Conservation (phyloP, 2,888 invertebrate species). For the Ecliptopera silaceata region DNA sequence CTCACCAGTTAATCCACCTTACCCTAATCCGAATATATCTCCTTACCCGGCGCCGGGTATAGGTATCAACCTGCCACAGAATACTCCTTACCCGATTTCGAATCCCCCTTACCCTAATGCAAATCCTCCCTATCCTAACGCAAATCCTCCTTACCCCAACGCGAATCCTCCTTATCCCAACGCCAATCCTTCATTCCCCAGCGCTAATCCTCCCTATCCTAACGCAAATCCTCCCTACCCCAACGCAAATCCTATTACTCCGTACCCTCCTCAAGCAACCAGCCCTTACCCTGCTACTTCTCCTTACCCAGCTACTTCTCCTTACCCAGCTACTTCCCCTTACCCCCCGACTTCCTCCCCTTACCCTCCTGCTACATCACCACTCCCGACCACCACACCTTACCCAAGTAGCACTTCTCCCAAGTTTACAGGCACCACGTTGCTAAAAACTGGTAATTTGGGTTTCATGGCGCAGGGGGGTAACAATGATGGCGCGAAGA, state of each 20-base stretch:
- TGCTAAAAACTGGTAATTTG: constrained; percentile 47
- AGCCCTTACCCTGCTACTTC: not conserved
- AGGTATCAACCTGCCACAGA: constrained; percentile 21
- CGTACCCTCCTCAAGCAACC: too few relatives aligned
- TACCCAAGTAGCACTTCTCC: constrained; percentile 9
- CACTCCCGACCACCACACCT: constrained; percentile 11
- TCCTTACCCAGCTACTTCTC: constrained; percentile 30
- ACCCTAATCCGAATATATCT: constrained; percentile 13
- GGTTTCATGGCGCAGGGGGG: constrained; percentile 41
- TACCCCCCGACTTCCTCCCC: not conserved
- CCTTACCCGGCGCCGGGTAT: constrained; percentile 31
- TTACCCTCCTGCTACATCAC: not conserved
- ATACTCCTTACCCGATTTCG: constrained; percentile 40
- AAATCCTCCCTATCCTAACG: constrained; percentile 40
- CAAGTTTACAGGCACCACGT: constrained; percentile 9
- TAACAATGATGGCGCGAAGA: constrained; percentile 23
- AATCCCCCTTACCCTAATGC: constrained; percentile 30
- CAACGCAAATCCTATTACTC: constrained; percentile 1
- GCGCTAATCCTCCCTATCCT: constrained; percentile 1
- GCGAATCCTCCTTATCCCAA: constrained; percentile 40
- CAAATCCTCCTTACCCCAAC: constrained; percentile 32
- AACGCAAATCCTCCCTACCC: constrained; percentile 40
- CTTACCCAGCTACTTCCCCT: constrained; percentile 36
- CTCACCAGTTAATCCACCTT: constrained; percentile 13
- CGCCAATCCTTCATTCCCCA: constrained; percentile 39